Base-by-base conservation (phyloP, 2,888 invertebrate genomes). In the Chaetogeoica ovagalla region DNA sequence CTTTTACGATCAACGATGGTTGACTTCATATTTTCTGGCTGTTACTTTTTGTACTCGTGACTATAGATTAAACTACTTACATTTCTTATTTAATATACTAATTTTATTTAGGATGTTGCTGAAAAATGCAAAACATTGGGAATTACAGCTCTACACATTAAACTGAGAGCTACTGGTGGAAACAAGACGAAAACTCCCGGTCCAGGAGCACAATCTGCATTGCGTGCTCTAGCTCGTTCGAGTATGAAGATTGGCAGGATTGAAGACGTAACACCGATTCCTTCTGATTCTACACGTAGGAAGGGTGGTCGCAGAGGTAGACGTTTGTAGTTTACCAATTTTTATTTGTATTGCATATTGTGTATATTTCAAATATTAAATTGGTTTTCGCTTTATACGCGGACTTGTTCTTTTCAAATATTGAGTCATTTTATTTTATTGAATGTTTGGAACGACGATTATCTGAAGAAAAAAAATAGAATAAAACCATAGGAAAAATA, bases 281-380 rank as follows among this genome's bases (percentile, higher is more conserved):
- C 99, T 85, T 97, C 98, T 81, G 99, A 99, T 89, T 94, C 96
- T 83, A 99, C 98, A 79, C 93, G 99, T 87, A 96, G 98, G 91
- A 99, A 99, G 95, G 98, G 98, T 87, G 99, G 99, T 89, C 93
- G 99, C 86, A 94, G 99, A 90, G 99, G 99, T 90, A 94, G 99
- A 88, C 93, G 99, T 90, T 91, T 99, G 91, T 99, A 97, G 69
- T 75, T 82, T 59, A 59, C 69, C 81, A 79, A 81, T 70, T 74
- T 82, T 70, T 59, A 63, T 73, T 75, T 68, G 81, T 75, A 65
- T 68, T 69, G 48, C 59, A 72, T 68, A 39, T 23, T 77, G 43
- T 75, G 62, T 79, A n/a, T 57, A 19, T 3, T 23, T 9, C 71
- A 63, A 71, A 79, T 65, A 79, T 70, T 71, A 79, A 79, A 79